Conservation (phyloP, 2,888 invertebrate genomes). For the Sinohyriopsis cumingii region DNA sequence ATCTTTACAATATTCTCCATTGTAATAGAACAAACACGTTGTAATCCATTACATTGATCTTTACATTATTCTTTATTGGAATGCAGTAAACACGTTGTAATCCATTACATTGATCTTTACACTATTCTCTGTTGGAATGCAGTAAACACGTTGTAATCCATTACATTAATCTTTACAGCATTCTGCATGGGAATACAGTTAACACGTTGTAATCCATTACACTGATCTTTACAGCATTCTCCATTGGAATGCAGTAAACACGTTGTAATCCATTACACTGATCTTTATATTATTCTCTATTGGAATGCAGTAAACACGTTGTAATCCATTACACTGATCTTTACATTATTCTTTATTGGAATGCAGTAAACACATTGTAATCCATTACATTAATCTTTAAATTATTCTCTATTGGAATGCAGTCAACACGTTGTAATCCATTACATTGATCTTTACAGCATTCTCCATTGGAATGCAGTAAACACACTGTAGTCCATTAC, state of each 20-base stretch:
- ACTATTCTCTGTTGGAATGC: no score
- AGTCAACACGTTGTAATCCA: conserved; percentile 15
- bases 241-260: no score
- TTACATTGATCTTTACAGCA: no score
- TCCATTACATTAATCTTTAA: not conserved
- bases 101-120: not conserved
- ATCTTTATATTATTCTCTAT: no score
- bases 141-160: conserved; percentile 16
- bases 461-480: no score
- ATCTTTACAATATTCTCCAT: no score
- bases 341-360: no score
- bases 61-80: no score
- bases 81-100: conserved; percentile 8
- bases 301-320: not conserved
- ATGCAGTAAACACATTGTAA: conserved; percentile 8
- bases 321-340: conserved; percentile 7
- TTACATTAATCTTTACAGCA: no score
- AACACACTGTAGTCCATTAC: conserved; percentile 9
- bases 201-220: conserved; percentile 16
- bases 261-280: conserved; percentile 15
- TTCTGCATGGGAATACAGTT: no score
- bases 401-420: no score
- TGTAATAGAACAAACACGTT: not conserved
- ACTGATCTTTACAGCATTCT: no score
- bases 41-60: conserved; percentile 8